Evolutionary conservation across 2,113 vertebrate species (phyloP).

Genomic region (Mionectes macconnelli): DNA sequence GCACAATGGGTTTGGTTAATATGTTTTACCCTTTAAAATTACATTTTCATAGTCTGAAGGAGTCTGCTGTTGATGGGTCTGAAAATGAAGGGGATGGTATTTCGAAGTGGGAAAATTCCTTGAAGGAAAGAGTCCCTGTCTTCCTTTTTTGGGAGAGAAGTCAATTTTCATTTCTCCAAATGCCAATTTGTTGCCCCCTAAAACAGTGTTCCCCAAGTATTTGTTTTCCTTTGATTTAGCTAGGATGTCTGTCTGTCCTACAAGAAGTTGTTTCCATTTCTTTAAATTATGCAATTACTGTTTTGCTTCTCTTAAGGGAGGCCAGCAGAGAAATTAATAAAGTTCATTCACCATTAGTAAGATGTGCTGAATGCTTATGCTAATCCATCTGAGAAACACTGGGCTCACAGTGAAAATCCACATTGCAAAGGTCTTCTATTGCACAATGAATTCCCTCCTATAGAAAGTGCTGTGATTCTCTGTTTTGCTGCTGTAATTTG

Average conservation of each 20-base stretch:
- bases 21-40: background rate
- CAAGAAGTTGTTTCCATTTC: background rate
- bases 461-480: conserved; percentile 27
- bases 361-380: background rate
- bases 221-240: background rate
- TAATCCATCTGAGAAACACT: background rate
- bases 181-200: background rate
- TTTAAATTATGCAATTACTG: background rate
- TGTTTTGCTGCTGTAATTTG: conserved; percentile 15
- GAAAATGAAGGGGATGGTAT: background rate
- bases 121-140: background rate
- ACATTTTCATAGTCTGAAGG: background rate
- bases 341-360: background rate
- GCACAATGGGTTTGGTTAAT: background rate
- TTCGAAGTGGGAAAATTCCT: background rate
- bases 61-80: background rate
- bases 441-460: background rate
- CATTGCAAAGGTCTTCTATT: background rate
- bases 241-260: background rate
- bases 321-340: background rate
- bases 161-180: background rate
- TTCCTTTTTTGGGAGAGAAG: background rate
- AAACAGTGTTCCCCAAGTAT: background rate
- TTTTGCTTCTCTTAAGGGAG: background rate
- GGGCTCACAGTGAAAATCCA: background rate